Percentiles rank a stretch among this genome's conserved stretches.
Conservation (phyloP, 2,888 invertebrate genomes). For the Drosophila pseudotakahashii region DNA sequence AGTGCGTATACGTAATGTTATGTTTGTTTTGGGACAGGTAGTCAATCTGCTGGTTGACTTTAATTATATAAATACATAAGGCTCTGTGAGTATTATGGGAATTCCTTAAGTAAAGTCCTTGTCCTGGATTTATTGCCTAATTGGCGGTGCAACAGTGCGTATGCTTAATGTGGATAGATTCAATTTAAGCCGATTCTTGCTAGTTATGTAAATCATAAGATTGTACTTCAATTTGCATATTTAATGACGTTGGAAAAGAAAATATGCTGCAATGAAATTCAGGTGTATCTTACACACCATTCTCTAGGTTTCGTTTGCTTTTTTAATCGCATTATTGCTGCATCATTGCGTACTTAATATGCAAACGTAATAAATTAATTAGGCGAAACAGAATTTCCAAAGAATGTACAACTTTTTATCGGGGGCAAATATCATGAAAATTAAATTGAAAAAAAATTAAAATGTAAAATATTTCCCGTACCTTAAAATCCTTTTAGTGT, state of each 20-base stretch:
- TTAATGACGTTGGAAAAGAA: neutral
- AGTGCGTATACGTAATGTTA: constrained; percentile 25
- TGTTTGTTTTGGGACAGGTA: neutral
- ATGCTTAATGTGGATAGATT: neutral
- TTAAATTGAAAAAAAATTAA: no score
- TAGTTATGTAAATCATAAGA: neutral
- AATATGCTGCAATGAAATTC: constrained; percentile 4
- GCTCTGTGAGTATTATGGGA: neutral
- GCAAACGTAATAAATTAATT: constrained; percentile 22
- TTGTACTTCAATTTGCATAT: neutral
- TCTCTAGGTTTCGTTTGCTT: neutral
- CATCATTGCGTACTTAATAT: constrained; percentile 16
- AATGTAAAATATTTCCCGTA: no score
- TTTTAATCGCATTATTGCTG: constrained; percentile 18
- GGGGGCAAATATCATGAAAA: neutral
- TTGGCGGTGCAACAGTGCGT: neutral
- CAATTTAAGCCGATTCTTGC: neutral
- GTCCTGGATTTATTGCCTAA: neutral
- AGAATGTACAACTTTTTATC: neutral
- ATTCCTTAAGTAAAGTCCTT: neutral
- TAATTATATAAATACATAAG: constrained; percentile 4
- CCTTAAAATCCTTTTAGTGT: neutral
- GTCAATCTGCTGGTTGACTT: constrained; percentile 16
- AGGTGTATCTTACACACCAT: neutral
- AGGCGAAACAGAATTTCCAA: constrained; percentile 1